phyloP scores from a whole-genome alignment of 1,140 invertebrate species.

The Cyphomyrmex costatus region DNA sequence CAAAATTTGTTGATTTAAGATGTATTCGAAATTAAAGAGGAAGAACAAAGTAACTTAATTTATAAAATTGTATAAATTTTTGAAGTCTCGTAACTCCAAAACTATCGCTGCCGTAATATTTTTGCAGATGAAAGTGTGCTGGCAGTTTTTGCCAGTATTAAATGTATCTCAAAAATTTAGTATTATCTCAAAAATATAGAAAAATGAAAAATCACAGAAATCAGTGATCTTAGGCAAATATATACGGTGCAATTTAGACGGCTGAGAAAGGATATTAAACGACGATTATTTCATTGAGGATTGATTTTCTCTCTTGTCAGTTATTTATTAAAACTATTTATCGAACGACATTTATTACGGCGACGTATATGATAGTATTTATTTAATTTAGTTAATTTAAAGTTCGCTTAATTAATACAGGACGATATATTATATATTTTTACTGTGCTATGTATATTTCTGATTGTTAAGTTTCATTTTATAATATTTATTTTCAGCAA shows the following conservation, averaged over 20 bases:
- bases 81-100: neutral
- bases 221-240: conserved; percentile 37
- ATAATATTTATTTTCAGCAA: conserved; percentile 15
- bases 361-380: neutral
- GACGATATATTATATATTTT: conserved; percentile 22
- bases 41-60: neutral
- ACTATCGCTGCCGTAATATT: neutral
- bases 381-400: neutral
- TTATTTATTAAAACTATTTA: conserved; percentile 29
- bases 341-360: neutral
- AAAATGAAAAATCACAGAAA: conserved; percentile 23
- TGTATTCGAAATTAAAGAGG: neutral
- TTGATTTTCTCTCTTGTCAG: neutral
- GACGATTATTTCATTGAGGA: neutral
- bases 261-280: conserved; percentile 41
- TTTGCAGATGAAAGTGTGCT: conserved; percentile 15
- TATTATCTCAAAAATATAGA: conserved; percentile 12
- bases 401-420: neutral
- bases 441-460: neutral
- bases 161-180: conserved; percentile 10
- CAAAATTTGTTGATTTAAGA: neutral
- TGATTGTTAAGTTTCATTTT: neutral
- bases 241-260: conserved; percentile 51
- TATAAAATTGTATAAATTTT: neutral
- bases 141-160: neutral